Percentiles rank a stretch among this genome's conserved stretches.
Conservation (phyloP, 2,888 invertebrate genomes). For the Rhyacophila evoluta region DNA sequence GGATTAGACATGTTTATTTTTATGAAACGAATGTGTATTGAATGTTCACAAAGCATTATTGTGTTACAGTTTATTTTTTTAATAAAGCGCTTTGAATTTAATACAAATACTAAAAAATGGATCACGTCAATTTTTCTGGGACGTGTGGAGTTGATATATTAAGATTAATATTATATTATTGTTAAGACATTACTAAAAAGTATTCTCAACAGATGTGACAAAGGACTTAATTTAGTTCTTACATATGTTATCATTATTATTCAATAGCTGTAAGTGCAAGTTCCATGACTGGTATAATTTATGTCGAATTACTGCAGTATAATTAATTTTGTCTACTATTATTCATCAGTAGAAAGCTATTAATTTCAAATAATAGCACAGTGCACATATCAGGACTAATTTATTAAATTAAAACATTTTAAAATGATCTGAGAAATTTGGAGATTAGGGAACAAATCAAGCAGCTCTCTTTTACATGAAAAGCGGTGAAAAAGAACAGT, state of each 20-base stretch:
- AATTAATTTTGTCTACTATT: no score
- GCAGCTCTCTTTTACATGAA: no score
- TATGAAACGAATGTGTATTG: not conserved
- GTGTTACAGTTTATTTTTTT: conserved; percentile 15
- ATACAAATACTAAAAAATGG: not conserved
- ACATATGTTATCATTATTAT: conserved; percentile 11
- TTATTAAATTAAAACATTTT: no score
- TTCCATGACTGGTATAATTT: conserved; percentile 24
- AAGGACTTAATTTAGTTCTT: conserved; percentile 39
- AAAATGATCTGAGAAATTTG: no score
- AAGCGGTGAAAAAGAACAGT: no score
- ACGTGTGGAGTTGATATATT: not conserved
- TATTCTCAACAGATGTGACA: conserved; percentile 40
- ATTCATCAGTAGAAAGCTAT: no score
- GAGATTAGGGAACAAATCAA: no score
- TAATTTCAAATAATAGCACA: no score
- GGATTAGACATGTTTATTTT: conserved; percentile 6
- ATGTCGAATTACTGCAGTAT: not conserved
- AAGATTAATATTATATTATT: not conserved
- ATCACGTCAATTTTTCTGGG: not conserved
- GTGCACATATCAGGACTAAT: no score
- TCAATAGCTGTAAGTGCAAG: not conserved
- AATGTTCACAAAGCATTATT: not conserved
- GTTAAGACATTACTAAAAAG: conserved; percentile 29
- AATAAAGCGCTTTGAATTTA: not conserved